A percentile compares a stretch with the other conserved stretches of the same genome.
Conservation (phyloP, 1,140 invertebrate genomes). For the Scaptomyza montana region DNA sequence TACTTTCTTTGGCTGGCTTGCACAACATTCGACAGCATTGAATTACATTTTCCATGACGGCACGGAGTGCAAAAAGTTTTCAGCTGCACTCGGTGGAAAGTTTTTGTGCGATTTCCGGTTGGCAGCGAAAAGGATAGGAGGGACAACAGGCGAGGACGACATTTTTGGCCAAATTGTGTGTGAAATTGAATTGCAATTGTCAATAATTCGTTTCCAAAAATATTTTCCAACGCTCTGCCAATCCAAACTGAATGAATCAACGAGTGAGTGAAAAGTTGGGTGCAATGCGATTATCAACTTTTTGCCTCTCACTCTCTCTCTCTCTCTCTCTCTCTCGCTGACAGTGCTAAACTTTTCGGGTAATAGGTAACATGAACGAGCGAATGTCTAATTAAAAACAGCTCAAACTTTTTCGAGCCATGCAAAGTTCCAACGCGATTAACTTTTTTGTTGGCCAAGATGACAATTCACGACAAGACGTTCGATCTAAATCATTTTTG, state of each 20-base stretch:
- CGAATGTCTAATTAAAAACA: slow-evolving; percentile 49
- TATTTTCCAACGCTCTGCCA: slow-evolving; percentile 46
- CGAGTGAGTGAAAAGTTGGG: slow-evolving; percentile 55
- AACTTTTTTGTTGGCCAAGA: slow-evolving; percentile 11
- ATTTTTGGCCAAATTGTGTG: slow-evolving; percentile 78
- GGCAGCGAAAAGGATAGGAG: slow-evolving; percentile 22
- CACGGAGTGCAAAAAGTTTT: slow-evolving; percentile 47
- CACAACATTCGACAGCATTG: slow-evolving; percentile 53
- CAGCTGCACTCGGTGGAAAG: slow-evolving; percentile 64
- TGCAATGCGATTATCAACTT: slow-evolving; percentile 66
- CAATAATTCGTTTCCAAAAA: slow-evolving; percentile 79
- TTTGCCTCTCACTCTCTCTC: neutral
- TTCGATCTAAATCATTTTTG: slow-evolving; percentile 72
- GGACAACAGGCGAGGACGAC: slow-evolving; percentile 17
- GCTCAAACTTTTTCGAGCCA: slow-evolving; percentile 28
- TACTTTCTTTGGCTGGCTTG: slow-evolving; percentile 40
- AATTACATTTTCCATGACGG: slow-evolving; percentile 66
- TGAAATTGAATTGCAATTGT: slow-evolving; percentile 81
- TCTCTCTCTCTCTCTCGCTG: neutral
- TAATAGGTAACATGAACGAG: slow-evolving; percentile 12
- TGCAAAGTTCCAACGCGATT: slow-evolving; percentile 26
- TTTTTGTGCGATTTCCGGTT: slow-evolving; percentile 69
- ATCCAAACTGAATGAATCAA: slow-evolving; percentile 63
- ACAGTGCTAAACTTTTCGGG: slow-evolving; percentile 16
- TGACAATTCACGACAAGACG: slow-evolving; percentile 19